Evolutionary conservation across 2,888 invertebrate species (phyloP), one percentile per base, ranked within the genome.

Genomic region (Ectemnius cavifrons): DNA sequence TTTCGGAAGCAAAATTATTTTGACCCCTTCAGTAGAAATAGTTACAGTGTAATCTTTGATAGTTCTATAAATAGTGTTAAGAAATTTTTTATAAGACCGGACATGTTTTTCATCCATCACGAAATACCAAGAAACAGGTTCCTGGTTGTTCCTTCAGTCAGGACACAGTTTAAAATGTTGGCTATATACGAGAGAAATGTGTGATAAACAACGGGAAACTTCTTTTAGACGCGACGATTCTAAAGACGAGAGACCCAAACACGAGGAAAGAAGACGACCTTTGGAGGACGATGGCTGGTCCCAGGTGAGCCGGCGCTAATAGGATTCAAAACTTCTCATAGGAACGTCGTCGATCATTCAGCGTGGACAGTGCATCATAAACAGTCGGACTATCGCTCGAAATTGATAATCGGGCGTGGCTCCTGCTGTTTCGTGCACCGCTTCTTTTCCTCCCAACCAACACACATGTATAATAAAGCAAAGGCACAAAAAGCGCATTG

Each of bases 221-320:
- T 63, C 49, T 65, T n/a, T 28, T 46, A 86, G 87, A 20, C 78
- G 88, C 57, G 91, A 91, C 0, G 85, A 87, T n/a, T 78, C 72
- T 18, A 90, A 90, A 47, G 92, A 89, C 18, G 88, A 89, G 3
- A 85, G 90, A 63, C 90, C 78, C 14, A 83, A 76, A 75, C 76
- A 77, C 23, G 84, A 87, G 37, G 85, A 86, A 16, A 84, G 83
- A 70, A 89, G 90, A 65, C 92, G 91, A 71, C 91, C 91, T 61
- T 90, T 90, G 4, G 91, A 92, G 47, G 93, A 93, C 2, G 93
- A 92, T 49, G 87, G 88, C 45, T 91, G 91, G 91, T 89, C 89
- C 27, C 89, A 83, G 82, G 91, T 91, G 65, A 82, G 84, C 71
- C 87, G 90, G 67, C 91, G 89, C 82, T 91, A 88, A 86, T 69